phyloP scores from a whole-genome alignment of 2,797 vertebrate species.

The Chloroceryle amazona region DNA sequence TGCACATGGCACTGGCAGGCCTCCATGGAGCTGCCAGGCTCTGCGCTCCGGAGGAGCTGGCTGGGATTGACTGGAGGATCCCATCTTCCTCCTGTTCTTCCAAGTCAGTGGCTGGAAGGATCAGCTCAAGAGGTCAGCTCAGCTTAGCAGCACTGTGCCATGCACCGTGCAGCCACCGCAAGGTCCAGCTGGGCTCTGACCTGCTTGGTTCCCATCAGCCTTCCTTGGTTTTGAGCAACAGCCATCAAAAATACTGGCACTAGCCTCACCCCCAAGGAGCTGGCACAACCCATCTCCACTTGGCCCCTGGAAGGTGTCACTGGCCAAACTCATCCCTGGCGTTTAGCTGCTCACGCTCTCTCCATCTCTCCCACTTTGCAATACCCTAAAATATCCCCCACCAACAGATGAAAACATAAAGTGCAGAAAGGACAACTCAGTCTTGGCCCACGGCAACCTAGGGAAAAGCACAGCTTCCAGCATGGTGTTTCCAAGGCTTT shows the following conservation, averaged over 20 bases:
- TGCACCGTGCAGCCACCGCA: neutral
- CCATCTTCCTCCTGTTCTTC: neutral
- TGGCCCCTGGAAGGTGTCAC: neutral
- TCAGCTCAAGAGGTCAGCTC: neutral
- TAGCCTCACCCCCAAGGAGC: neutral
- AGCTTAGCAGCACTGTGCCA: accelerated
- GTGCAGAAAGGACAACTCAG: neutral
- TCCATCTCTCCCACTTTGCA: neutral
- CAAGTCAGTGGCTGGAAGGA: neutral
- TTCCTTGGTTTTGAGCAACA: neutral
- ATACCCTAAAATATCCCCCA: neutral
- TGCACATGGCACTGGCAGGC: neutral
- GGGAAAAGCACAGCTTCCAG: neutral
- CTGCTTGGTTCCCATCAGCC: neutral
- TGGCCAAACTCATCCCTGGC: neutral
- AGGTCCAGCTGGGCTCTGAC: neutral
- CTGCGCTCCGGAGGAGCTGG: neutral
- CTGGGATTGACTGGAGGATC: neutral
- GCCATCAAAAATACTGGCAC: neutral
- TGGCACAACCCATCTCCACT: neutral
- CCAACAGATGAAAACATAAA: neutral
- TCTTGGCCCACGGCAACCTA: neutral
- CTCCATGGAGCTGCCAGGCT: neutral
- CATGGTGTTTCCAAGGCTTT: neutral
- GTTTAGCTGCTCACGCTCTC: neutral